Evolutionary conservation across 2,797 vertebrate genomes (phyloP).

Genomic region (Epinephelus coioides): DNA sequence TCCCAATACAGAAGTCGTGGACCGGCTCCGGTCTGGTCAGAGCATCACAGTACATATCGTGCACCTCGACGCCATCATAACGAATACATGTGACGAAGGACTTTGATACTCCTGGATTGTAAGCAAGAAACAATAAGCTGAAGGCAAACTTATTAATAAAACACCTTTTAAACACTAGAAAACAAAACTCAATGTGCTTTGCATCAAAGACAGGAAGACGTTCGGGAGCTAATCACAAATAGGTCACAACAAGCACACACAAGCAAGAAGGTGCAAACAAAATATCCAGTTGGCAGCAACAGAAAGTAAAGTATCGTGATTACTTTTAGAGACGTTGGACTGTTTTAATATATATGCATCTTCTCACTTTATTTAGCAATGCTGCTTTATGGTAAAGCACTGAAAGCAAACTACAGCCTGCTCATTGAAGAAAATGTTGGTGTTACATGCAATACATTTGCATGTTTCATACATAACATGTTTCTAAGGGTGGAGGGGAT

Average conservation of each 20-base stretch:
- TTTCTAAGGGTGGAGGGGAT: too few relatives aligned
- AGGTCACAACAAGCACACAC: background rate
- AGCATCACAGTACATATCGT: slow-evolving; percentile 95
- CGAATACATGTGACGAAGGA: slow-evolving; percentile 95
- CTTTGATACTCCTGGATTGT: slow-evolving; percentile 90
- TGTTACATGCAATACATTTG: too few relatives aligned
- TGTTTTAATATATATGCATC: background rate
- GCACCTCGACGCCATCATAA: slow-evolving; percentile 95
- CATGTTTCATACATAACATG: too few relatives aligned
- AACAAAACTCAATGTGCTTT: background rate
- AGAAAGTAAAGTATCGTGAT: background rate
- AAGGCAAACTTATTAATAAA: background rate
- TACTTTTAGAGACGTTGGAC: background rate
- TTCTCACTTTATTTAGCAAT: background rate
- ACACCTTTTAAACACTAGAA: background rate
- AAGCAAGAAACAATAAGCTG: background rate
- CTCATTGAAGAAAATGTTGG: too few relatives aligned
- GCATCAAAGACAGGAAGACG: background rate
- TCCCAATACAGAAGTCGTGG: slow-evolving; percentile 96
- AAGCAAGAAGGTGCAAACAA: too few relatives aligned
- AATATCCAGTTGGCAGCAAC: background rate
- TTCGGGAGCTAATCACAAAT: background rate
- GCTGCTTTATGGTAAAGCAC: background rate
- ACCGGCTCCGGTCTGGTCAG: slow-evolving; percentile 96
- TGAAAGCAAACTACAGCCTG: too few relatives aligned